Conservation (phyloP, 2,113 vertebrate species). For the Illadopsis cleaveri region DNA sequence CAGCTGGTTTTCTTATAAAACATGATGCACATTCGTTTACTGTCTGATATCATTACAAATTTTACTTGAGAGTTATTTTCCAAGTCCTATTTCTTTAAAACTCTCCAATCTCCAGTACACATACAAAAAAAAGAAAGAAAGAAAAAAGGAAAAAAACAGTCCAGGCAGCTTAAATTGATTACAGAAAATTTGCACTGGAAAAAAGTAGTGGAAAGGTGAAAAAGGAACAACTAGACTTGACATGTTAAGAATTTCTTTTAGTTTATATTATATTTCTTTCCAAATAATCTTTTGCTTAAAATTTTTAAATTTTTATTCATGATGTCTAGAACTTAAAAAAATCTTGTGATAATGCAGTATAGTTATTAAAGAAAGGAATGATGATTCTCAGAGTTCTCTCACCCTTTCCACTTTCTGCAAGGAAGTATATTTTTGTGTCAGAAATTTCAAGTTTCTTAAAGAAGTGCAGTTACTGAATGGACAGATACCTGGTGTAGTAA, state of each 20-base stretch:
- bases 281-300: background rate
- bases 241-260: background rate
- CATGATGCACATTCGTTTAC: rapidly evolving
- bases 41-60: background rate
- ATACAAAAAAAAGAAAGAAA: background rate
- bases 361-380: background rate
- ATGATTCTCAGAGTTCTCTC: background rate
- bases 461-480: background rate
- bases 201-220: background rate
- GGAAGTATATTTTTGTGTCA: background rate
- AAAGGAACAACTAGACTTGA: background rate
- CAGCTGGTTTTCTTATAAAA: background rate
- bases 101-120: background rate
- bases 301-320: background rate
- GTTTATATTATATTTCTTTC: background rate
- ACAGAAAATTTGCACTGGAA: background rate
- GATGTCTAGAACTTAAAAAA: background rate
- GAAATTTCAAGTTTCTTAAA: background rate
- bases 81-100: background rate
- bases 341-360: background rate
- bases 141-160: background rate
- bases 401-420: background rate
- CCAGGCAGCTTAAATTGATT: background rate
- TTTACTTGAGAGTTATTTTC: background rate
- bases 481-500: background rate